These are phyloP conservation scores for Cylas formicarius DNA, from an alignment of 1,140 invertebrate species.

Conservation along the genomic window DNA sequence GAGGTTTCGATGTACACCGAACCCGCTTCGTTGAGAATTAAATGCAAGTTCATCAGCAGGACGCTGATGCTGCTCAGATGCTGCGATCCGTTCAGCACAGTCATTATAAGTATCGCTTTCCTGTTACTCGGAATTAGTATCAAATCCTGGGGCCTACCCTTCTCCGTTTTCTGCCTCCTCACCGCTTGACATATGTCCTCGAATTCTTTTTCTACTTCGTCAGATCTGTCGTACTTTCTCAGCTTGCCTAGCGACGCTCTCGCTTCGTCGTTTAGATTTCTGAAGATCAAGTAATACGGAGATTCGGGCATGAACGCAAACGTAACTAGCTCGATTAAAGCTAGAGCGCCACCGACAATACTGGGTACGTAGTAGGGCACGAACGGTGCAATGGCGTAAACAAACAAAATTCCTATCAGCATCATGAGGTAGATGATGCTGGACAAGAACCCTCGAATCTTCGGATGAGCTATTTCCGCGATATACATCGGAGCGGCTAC, in stretches of 20 bases:
- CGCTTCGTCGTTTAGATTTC: slow-evolving; percentile 43
- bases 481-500: slow-evolving; percentile 33
- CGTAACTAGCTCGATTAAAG: slow-evolving; percentile 13
- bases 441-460: slow-evolving; percentile 30
- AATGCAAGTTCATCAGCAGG: slow-evolving; percentile 49
- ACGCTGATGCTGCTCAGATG: slow-evolving; percentile 46
- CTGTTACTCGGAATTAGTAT: slow-evolving; percentile 25
- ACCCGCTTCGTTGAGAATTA: slow-evolving; percentile 43
- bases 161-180: slow-evolving; percentile 24
- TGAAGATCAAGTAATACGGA: slow-evolving; percentile 23
- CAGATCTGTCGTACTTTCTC: slow-evolving; percentile 41
- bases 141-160: slow-evolving; percentile 24
- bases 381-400: slow-evolving; percentile 28
- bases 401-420: slow-evolving; percentile 25
- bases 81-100: slow-evolving; percentile 50
- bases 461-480: slow-evolving; percentile 31
- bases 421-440: slow-evolving; percentile 32
- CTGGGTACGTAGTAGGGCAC: slow-evolving; percentile 23
- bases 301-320: slow-evolving; percentile 27
- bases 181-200: slow-evolving; percentile 38
- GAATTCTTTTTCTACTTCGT: slow-evolving; percentile 42
- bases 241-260: slow-evolving; percentile 45
- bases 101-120: slow-evolving; percentile 30
- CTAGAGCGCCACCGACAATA: slow-evolving; percentile 20
- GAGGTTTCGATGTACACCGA: slow-evolving; percentile 25